Base-by-base conservation (phyloP, 2,888 invertebrate genomes). In the Protonemura montana region DNA sequence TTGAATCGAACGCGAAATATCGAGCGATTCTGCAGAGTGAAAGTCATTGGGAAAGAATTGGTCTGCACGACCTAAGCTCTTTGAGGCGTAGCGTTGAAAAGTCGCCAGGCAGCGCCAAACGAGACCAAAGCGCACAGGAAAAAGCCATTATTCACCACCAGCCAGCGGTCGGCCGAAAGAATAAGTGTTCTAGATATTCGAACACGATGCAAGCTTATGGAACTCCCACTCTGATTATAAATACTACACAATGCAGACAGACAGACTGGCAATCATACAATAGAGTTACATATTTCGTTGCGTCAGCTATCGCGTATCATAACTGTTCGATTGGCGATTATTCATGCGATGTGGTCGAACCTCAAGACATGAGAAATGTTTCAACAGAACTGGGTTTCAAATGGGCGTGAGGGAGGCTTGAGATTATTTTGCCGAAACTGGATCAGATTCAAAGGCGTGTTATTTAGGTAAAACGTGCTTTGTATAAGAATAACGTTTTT, bases 31-130 rank as follows among this genome's bases (percentile, higher is more conserved):
- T 59, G 59, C 59, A 59, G 59, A 59, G 59, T 59, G 59, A 59
- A 59, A 59, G 59, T 59, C 59, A 59, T 59, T 59, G 59, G 59
- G 59, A 59, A 59, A 59, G 59, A 59, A 21, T 59, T 59, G 59
- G 59, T 59, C 59, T 10, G 59, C 59, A 59, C 59, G 59, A 59
- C 59, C 16, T 21, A 21, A 59, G 59, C 21, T 59, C 59, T 59
- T 10, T 13, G 59, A 59, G 59, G 59, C 59, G 59, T 59, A 59
- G 59, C 59, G 59, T 21, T 59, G 59, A 59, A 21, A 10, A 3
- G 59, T 59, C 59, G 59, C 59, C 16, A 59, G 59, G 16, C 7
- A 59, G 59, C 59, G 59, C 59, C 59, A 59, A 59, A 59, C 21
- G 59, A 59, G 59, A 59, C 59, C 21, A 21, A 10, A 21, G 21